These are phyloP conservation scores for Vulpes lagopus DNA, from an alignment of 2,113 vertebrate species.

Conservation along the genomic window DNA sequence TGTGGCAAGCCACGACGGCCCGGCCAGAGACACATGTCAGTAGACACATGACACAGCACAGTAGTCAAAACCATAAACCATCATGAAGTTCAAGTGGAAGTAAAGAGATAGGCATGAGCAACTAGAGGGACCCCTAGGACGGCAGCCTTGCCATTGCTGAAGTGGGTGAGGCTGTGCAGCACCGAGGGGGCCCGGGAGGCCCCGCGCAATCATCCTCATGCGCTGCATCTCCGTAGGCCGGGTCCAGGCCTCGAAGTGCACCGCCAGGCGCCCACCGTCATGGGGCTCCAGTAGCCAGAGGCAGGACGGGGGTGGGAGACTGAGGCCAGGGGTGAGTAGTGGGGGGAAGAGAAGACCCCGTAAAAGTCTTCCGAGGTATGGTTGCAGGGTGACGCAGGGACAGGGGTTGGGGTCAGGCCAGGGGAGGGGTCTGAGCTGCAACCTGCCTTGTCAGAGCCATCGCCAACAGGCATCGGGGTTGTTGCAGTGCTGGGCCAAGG, in stretches of 20 bases:
- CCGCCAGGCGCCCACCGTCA: conserved; percentile 90
- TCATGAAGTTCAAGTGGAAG: background rate
- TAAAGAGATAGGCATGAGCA: background rate
- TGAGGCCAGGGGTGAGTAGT: conserved; percentile 78
- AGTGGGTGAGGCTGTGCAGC: conserved; percentile 87
- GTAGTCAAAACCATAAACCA: background rate
- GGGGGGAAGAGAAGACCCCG: conserved; percentile 91
- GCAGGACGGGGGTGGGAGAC: conserved; percentile 82
- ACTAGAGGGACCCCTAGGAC: conserved; percentile 40
- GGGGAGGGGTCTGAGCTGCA: conserved; percentile 65
- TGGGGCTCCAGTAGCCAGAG: conserved; percentile 93
- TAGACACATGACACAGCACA: background rate
- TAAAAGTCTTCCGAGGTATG: conserved; percentile 91
- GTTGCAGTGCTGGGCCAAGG: conserved; percentile 90
- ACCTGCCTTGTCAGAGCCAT: conserved; percentile 84
- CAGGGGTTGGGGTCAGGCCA: conserved; percentile 62
- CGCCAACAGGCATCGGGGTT: conserved; percentile 89
- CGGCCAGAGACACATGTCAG: conserved; percentile 87
- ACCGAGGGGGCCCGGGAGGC: background rate
- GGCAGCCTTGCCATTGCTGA: conserved; percentile 90
- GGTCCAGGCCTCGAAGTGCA: conserved; percentile 90
- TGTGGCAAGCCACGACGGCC: conserved; percentile 88
- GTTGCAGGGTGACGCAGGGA: conserved; percentile 88
- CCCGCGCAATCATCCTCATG: conserved; percentile 86
- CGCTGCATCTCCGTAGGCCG: conserved; percentile 88